Evolutionary conservation across 2,113 vertebrate genomes (phyloP), one percentile per base, ranked within the genome.

Genomic region (Caranx melampygus): DNA sequence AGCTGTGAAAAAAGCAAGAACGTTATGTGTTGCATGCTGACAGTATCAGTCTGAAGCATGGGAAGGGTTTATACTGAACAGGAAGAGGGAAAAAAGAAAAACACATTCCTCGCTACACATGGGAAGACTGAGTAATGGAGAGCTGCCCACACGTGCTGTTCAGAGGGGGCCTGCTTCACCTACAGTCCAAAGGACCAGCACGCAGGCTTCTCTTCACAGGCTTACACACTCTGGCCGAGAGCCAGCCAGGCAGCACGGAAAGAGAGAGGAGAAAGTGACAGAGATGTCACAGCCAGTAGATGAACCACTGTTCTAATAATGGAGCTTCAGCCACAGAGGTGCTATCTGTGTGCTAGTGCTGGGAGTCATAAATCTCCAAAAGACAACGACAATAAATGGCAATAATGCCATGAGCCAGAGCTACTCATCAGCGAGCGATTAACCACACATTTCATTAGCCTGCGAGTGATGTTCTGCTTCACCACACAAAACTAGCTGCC

Each of bases 21-120:
- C 35, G 59, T 51, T 35, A 55, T 49, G 67, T 67, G 58, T 63
- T 47, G 61, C 65, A 40, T 61, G 62, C 74, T 62, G 37, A 79
- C 80, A 67, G 68, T 62, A 90, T 68, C 20, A 33, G n/a, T 47
- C 49, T 73, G 80, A 37, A 69, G 47, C 66, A 74, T 31, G 54
- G 74, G 73, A 78, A 63, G 62, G 52, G 52, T 82, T 89, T 78
- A 40, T 73, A 73, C 35, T 82, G 58, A 57, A 78, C 51, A 84
- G 72, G 67, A 78, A 72, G 72, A 60, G 55, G 26, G 58, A 66
- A 74, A 63, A 21, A 61, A 40, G 44, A 33, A 68, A 44, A 78
- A 67, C 64, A 80, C 84, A 86, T 82, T 85, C 82, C 67, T 76
- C 55, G 9, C 60, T 83, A 76, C 88, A 91, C 79, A 83, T 82